These are phyloP conservation scores for Tryphoninae sp. DNA, from an alignment of 2,888 invertebrate species.

Conservation along the genomic window DNA sequence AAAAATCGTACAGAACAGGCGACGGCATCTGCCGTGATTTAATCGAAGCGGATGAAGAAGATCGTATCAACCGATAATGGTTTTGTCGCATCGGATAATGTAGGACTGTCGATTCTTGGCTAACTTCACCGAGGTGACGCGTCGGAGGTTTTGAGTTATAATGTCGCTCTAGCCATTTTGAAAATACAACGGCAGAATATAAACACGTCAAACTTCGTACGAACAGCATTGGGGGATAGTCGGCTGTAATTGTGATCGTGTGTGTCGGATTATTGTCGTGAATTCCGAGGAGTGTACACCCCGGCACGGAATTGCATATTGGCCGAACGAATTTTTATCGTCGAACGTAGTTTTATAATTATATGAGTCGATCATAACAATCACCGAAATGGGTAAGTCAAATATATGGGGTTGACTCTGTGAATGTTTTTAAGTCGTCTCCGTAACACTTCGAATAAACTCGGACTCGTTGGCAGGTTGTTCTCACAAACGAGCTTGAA, in stretches of 20 bases:
- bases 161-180: constrained; percentile 48
- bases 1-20: constrained; percentile 17
- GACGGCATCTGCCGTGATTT: constrained; percentile 33
- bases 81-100: constrained; percentile 1
- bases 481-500: constrained; percentile 21
- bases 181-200: constrained; percentile 48
- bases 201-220: constrained; percentile 63
- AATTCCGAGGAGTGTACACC: constrained; percentile 43
- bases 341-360: constrained; percentile 56
- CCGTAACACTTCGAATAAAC: constrained; percentile 37
- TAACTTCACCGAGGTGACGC: constrained; percentile 13
- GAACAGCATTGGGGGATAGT: constrained; percentile 42
- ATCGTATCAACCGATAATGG: not conserved
- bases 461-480: constrained; percentile 47
- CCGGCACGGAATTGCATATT: constrained; percentile 25
- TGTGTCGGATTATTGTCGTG: constrained; percentile 49
- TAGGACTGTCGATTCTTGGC: not conserved
- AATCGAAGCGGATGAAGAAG: not conserved
- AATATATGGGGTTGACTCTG: not conserved
- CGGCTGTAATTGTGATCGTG: constrained; percentile 27
- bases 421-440: constrained; percentile 11
- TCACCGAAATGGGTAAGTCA: constrained; percentile 72
- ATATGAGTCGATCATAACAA: constrained; percentile 72
- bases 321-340: constrained; percentile 20
- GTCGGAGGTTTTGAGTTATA: not conserved